Evolutionary conservation across 2,888 invertebrate species (phyloP).

Genomic region (Hanleya hanleyi): DNA sequence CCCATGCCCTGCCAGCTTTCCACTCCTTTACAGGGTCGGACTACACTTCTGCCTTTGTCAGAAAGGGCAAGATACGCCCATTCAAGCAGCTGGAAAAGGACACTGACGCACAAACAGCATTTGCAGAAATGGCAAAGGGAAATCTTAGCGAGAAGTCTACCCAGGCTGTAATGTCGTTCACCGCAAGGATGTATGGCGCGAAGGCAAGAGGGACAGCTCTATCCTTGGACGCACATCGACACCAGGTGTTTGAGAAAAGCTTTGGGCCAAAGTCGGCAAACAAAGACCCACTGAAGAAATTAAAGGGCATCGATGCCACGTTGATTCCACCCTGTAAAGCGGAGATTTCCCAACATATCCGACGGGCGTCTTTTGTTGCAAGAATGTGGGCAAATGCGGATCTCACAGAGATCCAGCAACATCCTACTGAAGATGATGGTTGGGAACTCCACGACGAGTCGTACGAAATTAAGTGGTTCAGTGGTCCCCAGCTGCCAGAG

Average conservation of each 20-base stretch:
- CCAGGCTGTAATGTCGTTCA: neutral
- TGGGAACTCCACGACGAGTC: slow-evolving; percentile 7
- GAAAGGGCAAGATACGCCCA: slow-evolving; percentile 17
- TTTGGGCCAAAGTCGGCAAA: slow-evolving; percentile 4
- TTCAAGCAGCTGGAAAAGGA: slow-evolving; percentile 10
- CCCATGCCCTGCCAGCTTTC: neutral
- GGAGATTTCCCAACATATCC: slow-evolving; percentile 4
- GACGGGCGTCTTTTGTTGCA: slow-evolving; percentile 13
- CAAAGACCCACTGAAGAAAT: slow-evolving; percentile 12
- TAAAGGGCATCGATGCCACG: slow-evolving; percentile 14
- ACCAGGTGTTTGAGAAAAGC: neutral
- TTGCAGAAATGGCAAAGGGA: slow-evolving; percentile 1
- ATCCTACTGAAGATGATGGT: slow-evolving; percentile 7
- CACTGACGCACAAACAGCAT: slow-evolving; percentile 7
- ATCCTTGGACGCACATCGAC: slow-evolving; percentile 1
- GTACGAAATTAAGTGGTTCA: neutral
- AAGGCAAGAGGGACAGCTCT: neutral
- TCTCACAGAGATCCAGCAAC: neutral
- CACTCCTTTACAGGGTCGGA: slow-evolving; percentile 9
- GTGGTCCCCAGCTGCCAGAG: slow-evolving; percentile 9
- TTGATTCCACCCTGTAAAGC: slow-evolving; percentile 10
- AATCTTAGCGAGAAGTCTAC: slow-evolving; percentile 2
- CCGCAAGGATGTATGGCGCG: slow-evolving; percentile 9
- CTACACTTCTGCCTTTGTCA: slow-evolving; percentile 1
- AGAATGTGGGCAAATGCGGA: slow-evolving; percentile 11